Evolutionary conservation across 1,140 invertebrate species (phyloP).

Genomic region (Drosophila repleta): DNA sequence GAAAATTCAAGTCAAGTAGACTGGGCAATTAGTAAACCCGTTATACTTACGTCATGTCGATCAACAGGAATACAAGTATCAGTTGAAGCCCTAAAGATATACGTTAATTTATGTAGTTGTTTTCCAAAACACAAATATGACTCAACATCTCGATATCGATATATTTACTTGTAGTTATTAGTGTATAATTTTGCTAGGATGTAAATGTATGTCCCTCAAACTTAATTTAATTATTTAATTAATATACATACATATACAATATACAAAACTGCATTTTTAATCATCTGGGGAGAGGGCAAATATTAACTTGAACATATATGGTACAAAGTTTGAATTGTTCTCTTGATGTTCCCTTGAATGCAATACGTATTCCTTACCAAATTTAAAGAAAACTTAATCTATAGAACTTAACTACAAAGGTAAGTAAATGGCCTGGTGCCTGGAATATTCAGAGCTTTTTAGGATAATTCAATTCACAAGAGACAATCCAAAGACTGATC

Average conservation of each 20-base stretch:
- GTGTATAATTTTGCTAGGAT: constrained; percentile 80
- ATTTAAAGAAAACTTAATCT: no score
- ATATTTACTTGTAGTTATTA: constrained; percentile 80
- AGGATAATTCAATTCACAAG: no score
- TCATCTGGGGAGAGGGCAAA: background rate
- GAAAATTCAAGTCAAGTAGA: constrained; percentile 39
- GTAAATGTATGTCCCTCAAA: constrained; percentile 80
- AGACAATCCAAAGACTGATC: no score
- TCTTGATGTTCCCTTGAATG: no score
- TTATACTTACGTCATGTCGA: constrained; percentile 40
- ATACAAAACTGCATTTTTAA: constrained; percentile 47
- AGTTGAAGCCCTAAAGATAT: constrained; percentile 64
- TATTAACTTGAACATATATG: background rate
- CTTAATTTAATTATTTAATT: constrained; percentile 82
- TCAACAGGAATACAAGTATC: constrained; percentile 44
- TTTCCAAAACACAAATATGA: constrained; percentile 73
- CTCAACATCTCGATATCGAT: constrained; percentile 80
- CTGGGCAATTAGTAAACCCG: constrained; percentile 37
- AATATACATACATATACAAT: constrained; percentile 81
- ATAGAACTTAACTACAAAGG: no score
- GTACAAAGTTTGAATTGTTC: no score
- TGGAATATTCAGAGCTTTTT: no score
- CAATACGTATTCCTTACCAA: no score
- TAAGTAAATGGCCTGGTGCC: no score
- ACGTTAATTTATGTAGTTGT: constrained; percentile 80